Percentiles rank a stretch among this genome's conserved stretches.
These are phyloP conservation scores for Nesogale talazaci DNA, from an alignment of 2,113 vertebrate species.

Conservation along the genomic window DNA sequence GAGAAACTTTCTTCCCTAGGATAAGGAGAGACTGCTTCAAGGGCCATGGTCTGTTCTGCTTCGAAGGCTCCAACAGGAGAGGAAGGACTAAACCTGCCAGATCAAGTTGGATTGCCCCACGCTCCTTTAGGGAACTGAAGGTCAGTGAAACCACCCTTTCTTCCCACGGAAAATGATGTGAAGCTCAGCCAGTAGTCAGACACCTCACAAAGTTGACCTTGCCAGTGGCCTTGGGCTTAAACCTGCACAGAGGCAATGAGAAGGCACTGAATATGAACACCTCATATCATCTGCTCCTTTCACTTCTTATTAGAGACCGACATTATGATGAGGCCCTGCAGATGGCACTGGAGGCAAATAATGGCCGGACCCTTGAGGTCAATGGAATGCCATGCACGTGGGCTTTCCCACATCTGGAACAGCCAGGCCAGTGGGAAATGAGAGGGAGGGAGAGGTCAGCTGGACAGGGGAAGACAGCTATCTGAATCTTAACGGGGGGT, in stretches of 20 bases:
- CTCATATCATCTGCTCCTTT: not conserved
- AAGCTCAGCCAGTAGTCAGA: not conserved
- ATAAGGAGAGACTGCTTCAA: slow-evolving; percentile 10
- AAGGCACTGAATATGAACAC: not conserved
- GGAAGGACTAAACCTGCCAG: no score
- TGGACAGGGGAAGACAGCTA: not conserved
- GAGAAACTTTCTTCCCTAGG: slow-evolving; percentile 2
- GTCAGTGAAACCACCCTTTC: not conserved
- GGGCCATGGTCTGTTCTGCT: not conserved
- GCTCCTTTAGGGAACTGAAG: not conserved
- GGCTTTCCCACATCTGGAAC: slow-evolving; percentile 34
- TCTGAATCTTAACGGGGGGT: rapidly evolving
- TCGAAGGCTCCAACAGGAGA: not conserved
- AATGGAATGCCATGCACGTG: not conserved
- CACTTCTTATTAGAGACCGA: not conserved
- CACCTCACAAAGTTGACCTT: not conserved
- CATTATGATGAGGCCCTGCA: not conserved
- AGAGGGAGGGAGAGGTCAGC: slow-evolving; percentile 60
- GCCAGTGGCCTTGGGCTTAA: not conserved
- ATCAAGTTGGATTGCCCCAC: not conserved
- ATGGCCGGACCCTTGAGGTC: not conserved
- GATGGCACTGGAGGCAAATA: slow-evolving; percentile 19
- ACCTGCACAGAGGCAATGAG: not conserved
- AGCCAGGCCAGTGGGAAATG: slow-evolving; percentile 8
- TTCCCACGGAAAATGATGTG: not conserved